These are phyloP conservation scores for Philantomba maxwellii DNA, from an alignment of 2,113 vertebrate genomes.

Conservation along the genomic window DNA sequence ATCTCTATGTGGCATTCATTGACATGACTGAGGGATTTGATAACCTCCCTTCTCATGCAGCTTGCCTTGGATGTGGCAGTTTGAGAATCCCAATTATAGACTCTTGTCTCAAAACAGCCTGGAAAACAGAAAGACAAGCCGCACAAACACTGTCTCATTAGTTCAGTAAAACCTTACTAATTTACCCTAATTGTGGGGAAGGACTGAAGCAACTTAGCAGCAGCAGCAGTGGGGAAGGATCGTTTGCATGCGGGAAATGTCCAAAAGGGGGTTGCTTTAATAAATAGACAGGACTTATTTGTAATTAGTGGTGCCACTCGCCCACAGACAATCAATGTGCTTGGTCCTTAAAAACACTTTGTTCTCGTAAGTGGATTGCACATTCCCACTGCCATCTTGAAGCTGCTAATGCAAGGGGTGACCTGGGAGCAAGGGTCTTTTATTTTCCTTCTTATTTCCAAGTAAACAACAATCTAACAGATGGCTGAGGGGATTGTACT, in stretches of 20 bases:
- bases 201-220: background rate
- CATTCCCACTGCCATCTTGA: slow-evolving; percentile 4
- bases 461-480: background rate
- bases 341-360: slow-evolving; percentile 56
- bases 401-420: slow-evolving; percentile 17
- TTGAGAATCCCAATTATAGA: slow-evolving; percentile 59
- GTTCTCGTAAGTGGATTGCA: slow-evolving; percentile 43
- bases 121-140: slow-evolving; percentile 57
- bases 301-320: slow-evolving; percentile 53
- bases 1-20: background rate
- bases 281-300: slow-evolving; percentile 63
- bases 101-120: slow-evolving; percentile 48
- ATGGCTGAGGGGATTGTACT: background rate
- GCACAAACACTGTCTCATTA: slow-evolving; percentile 70
- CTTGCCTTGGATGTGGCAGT: slow-evolving; percentile 21
- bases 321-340: slow-evolving; percentile 55
- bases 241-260: slow-evolving; percentile 58
- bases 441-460: background rate
- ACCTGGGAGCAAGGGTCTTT: background rate
- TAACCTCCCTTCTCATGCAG: background rate
- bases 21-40: background rate
- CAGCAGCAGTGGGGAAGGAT: slow-evolving; percentile 37
- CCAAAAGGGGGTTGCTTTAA: slow-evolving; percentile 57
- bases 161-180: slow-evolving; percentile 70
- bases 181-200: slow-evolving; percentile 68